These are phyloP conservation scores for Opisthograptis luteolata DNA, from an alignment of 2,888 invertebrate species.

Conservation along the genomic window DNA sequence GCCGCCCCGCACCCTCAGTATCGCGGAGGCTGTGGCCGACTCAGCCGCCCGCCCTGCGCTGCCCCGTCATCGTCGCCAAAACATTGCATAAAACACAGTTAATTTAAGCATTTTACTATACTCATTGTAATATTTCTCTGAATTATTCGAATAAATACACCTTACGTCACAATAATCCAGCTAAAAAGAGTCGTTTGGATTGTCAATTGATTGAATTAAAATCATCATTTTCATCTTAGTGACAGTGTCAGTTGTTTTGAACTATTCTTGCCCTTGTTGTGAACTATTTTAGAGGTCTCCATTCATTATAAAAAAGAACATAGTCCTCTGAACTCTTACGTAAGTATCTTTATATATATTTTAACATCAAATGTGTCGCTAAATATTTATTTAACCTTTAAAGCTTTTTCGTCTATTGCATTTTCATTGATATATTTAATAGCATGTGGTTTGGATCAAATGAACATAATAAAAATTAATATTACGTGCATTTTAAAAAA, in stretches of 20 bases:
- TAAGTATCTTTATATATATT: slow-evolving; percentile 43
- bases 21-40: slow-evolving; percentile 80
- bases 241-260: slow-evolving; percentile 46
- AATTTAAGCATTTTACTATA: slow-evolving; percentile 22
- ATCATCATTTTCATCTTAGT: slow-evolving; percentile 48
- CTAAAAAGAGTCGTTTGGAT: neutral
- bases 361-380: too few relatives aligned
- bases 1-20: slow-evolving; percentile 67
- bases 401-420: neutral
- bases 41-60: slow-evolving; percentile 69
- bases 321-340: slow-evolving; percentile 45
- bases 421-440: too few relatives aligned
- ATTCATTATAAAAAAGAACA: slow-evolving; percentile 3
- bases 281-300: slow-evolving; percentile 32
- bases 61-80: slow-evolving; percentile 53
- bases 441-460: too few relatives aligned
- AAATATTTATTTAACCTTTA: too few relatives aligned
- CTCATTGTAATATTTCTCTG: slow-evolving; percentile 1
- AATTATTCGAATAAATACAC: neutral
- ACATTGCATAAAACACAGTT: slow-evolving; percentile 52
- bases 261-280: slow-evolving; percentile 52
- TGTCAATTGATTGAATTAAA: slow-evolving; percentile 28
- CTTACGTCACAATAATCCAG: neutral
- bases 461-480: too few relatives aligned
- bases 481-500: neutral